A percentile compares a stretch with the other conserved stretches of the same genome.
Evolutionary conservation across 2,888 invertebrate genomes (phyloP).

Genomic region (Gymnocheta viridis): DNA sequence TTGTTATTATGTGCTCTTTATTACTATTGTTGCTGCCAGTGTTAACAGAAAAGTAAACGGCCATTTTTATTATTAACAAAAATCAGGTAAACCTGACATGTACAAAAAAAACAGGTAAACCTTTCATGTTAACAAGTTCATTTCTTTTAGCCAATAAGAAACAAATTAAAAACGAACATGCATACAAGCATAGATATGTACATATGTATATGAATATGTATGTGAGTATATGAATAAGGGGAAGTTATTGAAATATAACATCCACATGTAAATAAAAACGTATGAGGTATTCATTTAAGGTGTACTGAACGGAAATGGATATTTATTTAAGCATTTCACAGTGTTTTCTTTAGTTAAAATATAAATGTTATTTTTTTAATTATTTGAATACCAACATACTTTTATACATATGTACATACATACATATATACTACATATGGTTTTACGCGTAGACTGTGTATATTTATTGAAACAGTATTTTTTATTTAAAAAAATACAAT

Average conservation of each 20-base stretch:
- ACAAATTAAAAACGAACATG: not conserved
- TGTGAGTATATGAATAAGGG: not conserved
- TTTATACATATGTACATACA: not conserved
- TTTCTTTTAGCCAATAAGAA: conserved; percentile 32
- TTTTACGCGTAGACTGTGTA: too few species aligned
- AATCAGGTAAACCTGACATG: not conserved
- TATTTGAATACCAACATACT: not conserved
- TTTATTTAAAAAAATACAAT: conserved; percentile 26
- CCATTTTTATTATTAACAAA: conserved; percentile 46
- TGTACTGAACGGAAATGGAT: conserved; percentile 44
- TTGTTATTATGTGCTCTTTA: not conserved
- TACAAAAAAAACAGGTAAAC: conserved; percentile 28
- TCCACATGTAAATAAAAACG: too few species aligned
- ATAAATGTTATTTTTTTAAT: conserved; percentile 20
- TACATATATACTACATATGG: not conserved
- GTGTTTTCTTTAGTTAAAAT: conserved; percentile 23
- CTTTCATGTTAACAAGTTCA: conserved; percentile 5
- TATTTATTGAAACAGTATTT: conserved; percentile 6
- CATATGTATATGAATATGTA: not conserved
- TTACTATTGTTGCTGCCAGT: not conserved
- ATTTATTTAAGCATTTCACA: conserved; percentile 27
- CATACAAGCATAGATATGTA: not conserved
- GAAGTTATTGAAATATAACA: not conserved
- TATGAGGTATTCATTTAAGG: not conserved
- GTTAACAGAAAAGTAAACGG: not conserved